Percentiles rank a stretch among this genome's conserved stretches.
Evolutionary conservation across 2,888 invertebrate genomes (phyloP).

Genomic region (Apamea monoglypha): DNA sequence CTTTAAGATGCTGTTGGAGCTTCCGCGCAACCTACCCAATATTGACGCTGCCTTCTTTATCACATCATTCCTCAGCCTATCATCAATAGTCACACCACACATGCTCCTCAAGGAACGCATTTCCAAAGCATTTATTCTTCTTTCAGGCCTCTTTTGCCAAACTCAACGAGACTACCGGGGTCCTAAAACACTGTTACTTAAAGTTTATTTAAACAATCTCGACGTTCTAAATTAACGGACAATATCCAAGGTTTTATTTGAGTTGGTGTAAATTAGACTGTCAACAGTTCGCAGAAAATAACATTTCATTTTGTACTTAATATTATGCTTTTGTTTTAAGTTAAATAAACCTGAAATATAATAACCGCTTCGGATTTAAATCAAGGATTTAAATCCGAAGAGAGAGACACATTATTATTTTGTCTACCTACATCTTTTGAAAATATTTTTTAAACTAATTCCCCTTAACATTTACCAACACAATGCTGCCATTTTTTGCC

Average conservation of each 20-base stretch:
- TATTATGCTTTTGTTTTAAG: background rate
- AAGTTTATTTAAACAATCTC: background rate
- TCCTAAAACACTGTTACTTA: background rate
- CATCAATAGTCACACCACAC: too few relatives aligned
- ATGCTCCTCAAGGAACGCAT: too few relatives aligned
- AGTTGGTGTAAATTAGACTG: background rate
- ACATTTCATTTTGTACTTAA: background rate
- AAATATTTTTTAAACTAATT: background rate
- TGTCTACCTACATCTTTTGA: background rate
- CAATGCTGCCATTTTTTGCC: background rate
- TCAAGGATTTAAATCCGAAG: too few relatives aligned
- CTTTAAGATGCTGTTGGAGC: too few relatives aligned
- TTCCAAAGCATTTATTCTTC: background rate
- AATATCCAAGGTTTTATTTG: slow-evolving; percentile 5
- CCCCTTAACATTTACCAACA: background rate
- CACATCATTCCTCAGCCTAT: too few relatives aligned
- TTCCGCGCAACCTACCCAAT: too few relatives aligned
- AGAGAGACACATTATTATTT: background rate
- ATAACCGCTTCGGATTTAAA: background rate
- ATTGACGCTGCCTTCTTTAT: too few relatives aligned
- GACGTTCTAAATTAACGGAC: background rate
- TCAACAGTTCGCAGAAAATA: slow-evolving; percentile 1
- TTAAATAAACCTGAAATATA: background rate
- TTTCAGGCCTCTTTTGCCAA: background rate
- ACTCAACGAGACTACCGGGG: background rate